These are phyloP conservation scores for Mactromeris polynyma DNA, from an alignment of 2,888 invertebrate genomes.

Conservation along the genomic window DNA sequence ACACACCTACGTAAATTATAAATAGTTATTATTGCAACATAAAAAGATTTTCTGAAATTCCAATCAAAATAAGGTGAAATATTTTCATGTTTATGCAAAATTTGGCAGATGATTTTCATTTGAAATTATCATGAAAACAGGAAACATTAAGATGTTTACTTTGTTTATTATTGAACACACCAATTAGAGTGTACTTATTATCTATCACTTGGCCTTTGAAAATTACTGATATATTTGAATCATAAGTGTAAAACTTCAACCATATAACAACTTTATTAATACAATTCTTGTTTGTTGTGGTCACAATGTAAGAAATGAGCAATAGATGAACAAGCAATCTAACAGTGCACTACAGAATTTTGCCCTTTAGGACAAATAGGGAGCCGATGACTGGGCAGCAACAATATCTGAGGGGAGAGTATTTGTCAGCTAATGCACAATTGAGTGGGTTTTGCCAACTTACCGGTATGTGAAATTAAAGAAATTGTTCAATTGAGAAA, in stretches of 20 bases:
- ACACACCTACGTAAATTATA: background rate
- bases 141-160: background rate
- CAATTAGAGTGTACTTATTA: conserved; percentile 10
- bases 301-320: background rate
- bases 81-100: background rate
- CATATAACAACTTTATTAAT: background rate
- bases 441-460: too few species aligned
- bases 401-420: too few species aligned
- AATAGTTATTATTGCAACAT: background rate
- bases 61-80: background rate
- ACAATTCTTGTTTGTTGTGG: background rate
- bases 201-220: background rate
- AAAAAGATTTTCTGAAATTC: background rate
- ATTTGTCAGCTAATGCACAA: too few species aligned
- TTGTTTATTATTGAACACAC: background rate
- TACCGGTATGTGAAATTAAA: background rate
- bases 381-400: too few species aligned
- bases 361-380: too few species aligned
- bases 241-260: background rate
- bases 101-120: background rate
- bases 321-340: too few species aligned
- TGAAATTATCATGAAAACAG: background rate
- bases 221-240: background rate
- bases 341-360: too few species aligned
- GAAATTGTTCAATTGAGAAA: background rate